These are phyloP conservation scores for Ptilonorhynchus violaceus DNA, from an alignment of 2,113 vertebrate genomes.

Conservation along the genomic window DNA sequence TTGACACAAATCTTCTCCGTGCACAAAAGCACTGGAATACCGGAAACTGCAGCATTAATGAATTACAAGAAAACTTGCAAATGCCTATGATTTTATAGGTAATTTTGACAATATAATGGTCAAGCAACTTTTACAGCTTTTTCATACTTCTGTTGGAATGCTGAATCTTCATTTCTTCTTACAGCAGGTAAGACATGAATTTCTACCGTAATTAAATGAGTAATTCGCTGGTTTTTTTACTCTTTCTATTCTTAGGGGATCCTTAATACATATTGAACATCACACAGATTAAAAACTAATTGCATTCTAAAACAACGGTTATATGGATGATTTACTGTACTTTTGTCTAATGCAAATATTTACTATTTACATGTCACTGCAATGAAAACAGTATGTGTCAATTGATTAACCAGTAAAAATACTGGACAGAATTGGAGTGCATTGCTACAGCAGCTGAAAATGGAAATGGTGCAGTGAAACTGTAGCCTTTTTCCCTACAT, in stretches of 20 bases:
- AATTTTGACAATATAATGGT: not conserved
- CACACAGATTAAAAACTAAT: not conserved
- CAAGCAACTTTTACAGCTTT: not conserved
- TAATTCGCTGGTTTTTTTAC: not conserved
- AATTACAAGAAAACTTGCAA: conserved; percentile 14
- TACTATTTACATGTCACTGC: not conserved
- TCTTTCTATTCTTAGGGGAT: not conserved
- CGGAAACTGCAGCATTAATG: not conserved
- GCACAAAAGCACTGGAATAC: not conserved
- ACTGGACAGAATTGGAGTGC: not conserved
- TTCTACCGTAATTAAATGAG: not conserved
- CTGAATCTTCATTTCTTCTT: not conserved
- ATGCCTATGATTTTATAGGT: not conserved
- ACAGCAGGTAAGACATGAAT: not conserved
- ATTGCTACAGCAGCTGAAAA: not conserved
- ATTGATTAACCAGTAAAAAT: not conserved
- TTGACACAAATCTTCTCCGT: not conserved
- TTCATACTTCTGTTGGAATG: not conserved
- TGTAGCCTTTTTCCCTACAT: not conserved
- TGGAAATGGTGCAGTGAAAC: not conserved
- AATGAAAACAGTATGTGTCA: not conserved
- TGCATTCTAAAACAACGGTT: not conserved
- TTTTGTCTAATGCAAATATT: conserved; percentile 14
- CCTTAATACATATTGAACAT: not conserved
- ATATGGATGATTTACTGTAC: not conserved